phyloP scores from a whole-genome alignment of 2,797 vertebrate species.

The Paratrypauchen microcephalus region DNA sequence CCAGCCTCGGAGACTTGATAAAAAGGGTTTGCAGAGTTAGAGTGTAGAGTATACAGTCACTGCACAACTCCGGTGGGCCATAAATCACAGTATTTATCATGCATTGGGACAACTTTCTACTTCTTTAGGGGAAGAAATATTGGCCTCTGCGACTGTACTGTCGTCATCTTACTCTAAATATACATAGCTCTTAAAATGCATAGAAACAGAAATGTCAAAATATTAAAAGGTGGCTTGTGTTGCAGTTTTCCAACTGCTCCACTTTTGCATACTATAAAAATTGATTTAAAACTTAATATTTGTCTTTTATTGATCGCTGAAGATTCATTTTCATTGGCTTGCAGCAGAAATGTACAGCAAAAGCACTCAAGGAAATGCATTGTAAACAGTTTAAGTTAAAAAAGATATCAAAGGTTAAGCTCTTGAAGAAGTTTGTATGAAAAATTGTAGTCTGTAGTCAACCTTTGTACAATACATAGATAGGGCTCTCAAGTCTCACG shows the following conservation, averaged over 20 bases:
- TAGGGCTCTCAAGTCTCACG: no score
- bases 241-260: constrained; percentile 24
- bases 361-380: constrained; percentile 22
- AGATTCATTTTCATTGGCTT: not conserved
- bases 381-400: constrained; percentile 5
- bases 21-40: constrained; percentile 16
- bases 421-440: not conserved
- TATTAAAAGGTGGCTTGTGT: constrained; percentile 20
- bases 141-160: not conserved
- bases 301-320: constrained; percentile 22
- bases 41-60: constrained; percentile 6
- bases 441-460: not conserved
- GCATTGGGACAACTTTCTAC: constrained; percentile 10
- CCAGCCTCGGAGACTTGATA: constrained; percentile 6
- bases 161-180: constrained; percentile 28
- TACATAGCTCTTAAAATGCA: constrained; percentile 1
- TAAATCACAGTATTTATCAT: constrained; percentile 13
- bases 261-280: constrained; percentile 19
- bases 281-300: constrained; percentile 31
- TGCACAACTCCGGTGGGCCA: not conserved
- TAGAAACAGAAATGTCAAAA: constrained; percentile 20
- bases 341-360: constrained; percentile 14
- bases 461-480: not conserved
- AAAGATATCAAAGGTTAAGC: not conserved
- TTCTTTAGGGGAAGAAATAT: constrained; percentile 12